phyloP scores from a whole-genome alignment of 2,113 vertebrate species.

The Amphiprion percula region DNA sequence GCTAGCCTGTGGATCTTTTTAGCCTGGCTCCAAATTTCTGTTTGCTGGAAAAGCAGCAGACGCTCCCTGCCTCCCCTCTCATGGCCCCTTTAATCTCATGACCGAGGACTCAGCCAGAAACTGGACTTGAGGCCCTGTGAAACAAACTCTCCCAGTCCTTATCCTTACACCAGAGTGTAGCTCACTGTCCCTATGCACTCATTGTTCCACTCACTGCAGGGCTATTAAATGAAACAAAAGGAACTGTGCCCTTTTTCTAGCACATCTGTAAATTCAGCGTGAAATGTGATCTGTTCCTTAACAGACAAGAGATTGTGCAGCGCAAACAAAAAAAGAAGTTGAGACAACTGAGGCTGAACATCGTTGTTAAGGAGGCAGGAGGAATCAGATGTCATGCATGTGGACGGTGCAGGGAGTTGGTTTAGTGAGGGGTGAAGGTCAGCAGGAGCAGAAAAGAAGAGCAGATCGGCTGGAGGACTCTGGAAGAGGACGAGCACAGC shows the following conservation, averaged over 20 bases:
- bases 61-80: conserved; percentile 57
- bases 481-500: not conserved
- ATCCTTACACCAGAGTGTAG: conserved; percentile 19
- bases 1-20: conserved; percentile 24
- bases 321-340: conserved; percentile 23
- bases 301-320: conserved; percentile 25
- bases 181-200: conserved; percentile 37
- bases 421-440: conserved; percentile 40
- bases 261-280: conserved; percentile 68
- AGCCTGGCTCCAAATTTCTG: conserved; percentile 44
- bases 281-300: conserved; percentile 58
- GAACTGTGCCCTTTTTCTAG: conserved; percentile 45
- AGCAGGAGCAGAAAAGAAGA: conserved; percentile 30
- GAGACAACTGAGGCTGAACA: conserved; percentile 1
- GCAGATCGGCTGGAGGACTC: conserved; percentile 28
- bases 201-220: conserved; percentile 35
- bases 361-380: conserved; percentile 33
- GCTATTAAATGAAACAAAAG: conserved; percentile 62
- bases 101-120: conserved; percentile 52
- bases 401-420: conserved; percentile 32
- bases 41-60: conserved; percentile 65
- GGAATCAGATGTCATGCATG: conserved; percentile 44
- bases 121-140: conserved; percentile 53
- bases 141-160: conserved; percentile 28
- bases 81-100: conserved; percentile 61